Conservation (phyloP, 2,113 vertebrate genomes). For the Nyctereutes procyonoides region DNA sequence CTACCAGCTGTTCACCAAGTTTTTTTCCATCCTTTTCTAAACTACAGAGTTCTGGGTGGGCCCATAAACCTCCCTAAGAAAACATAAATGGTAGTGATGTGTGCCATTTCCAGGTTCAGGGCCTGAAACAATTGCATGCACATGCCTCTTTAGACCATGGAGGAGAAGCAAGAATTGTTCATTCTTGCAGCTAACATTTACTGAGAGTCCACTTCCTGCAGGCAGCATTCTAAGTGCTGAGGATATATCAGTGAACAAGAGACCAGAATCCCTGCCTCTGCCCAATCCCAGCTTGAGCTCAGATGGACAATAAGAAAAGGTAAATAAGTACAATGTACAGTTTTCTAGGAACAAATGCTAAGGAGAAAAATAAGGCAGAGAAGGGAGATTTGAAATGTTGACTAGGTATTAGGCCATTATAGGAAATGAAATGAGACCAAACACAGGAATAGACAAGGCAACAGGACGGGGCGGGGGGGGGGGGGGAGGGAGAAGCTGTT, state of each 20-base stretch:
- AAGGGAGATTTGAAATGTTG: neutral
- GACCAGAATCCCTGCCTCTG: neutral
- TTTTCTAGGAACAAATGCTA: conserved; percentile 24
- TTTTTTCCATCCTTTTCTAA: neutral
- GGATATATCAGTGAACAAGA: neutral
- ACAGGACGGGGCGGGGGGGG: neutral
- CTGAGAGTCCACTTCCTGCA: neutral
- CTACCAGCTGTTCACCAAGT: neutral
- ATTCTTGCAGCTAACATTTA: neutral
- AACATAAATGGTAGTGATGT: neutral
- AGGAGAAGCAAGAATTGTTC: neutral
- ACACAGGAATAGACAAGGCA: neutral
- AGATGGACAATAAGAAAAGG: neutral
- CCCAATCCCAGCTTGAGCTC: neutral
- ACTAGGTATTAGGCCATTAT: neutral
- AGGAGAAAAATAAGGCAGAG: neutral
- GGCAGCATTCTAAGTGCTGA: neutral
- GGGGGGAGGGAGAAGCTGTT: neutral
- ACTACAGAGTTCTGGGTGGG: neutral
- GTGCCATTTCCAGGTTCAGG: neutral
- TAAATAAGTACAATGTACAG: neutral
- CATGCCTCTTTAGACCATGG: neutral
- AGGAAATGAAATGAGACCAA: neutral
- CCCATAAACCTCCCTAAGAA: neutral
- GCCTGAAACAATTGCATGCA: neutral